These are phyloP conservation scores for Microplitis manilae DNA, from an alignment of 2,888 invertebrate species.

Conservation along the genomic window DNA sequence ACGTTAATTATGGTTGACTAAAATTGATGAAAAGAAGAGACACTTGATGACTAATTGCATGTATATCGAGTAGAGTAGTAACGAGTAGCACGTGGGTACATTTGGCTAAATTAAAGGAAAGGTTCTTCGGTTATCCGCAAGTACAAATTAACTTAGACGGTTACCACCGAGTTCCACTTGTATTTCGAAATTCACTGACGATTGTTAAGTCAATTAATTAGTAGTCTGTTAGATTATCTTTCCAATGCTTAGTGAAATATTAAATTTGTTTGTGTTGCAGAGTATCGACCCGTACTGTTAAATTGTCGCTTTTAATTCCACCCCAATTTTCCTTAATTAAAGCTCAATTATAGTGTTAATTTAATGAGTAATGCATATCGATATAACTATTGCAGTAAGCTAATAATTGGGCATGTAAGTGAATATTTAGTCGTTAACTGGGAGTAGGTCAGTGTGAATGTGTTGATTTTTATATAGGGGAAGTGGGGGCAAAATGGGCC, in stretches of 20 bases:
- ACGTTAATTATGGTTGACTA: no score
- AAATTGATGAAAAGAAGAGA: no score
- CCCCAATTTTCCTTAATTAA: background rate
- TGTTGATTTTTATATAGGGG: no score
- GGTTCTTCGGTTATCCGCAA: background rate
- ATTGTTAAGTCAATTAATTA: background rate
- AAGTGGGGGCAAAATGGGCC: no score
- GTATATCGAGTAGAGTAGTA: no score
- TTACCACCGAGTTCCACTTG: background rate
- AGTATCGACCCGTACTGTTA: background rate
- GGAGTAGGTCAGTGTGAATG: background rate
- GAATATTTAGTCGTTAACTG: background rate
- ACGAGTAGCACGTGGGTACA: no score
- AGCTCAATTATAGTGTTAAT: background rate
- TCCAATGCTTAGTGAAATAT: no score
- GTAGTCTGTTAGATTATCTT: no score
- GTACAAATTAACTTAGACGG: background rate
- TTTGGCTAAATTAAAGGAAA: background rate
- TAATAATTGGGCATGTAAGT: background rate
- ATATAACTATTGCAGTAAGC: background rate
- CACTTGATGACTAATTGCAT: no score
- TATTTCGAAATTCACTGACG: background rate
- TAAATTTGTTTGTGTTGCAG: background rate
- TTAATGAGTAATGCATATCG: background rate
- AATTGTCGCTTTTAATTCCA: background rate